Percentiles rank a stretch among this genome's conserved stretches.
These are phyloP conservation scores for Odocoileus hemionus DNA, from an alignment of 2,113 vertebrate species.

Conservation along the genomic window DNA sequence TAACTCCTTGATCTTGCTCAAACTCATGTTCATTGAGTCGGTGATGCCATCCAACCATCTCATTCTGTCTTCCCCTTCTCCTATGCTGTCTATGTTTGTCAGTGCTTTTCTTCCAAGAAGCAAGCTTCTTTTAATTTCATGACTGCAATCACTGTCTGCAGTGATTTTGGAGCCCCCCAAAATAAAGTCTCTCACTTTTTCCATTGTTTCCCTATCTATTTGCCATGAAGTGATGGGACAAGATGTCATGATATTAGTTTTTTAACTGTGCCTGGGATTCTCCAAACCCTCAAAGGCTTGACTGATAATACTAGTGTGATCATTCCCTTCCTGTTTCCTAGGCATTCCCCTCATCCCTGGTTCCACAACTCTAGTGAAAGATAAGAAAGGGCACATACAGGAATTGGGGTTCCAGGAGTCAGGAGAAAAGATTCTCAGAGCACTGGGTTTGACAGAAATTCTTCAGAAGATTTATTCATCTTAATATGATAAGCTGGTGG, in stretches of 20 bases:
- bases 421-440: not conserved
- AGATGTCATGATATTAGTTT: not conserved
- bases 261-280: not conserved
- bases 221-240: not conserved
- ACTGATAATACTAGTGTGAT: not conserved
- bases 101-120: too few relatives aligned
- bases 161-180: too few relatives aligned
- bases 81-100: too few relatives aligned
- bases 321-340: not conserved
- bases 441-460: not conserved
- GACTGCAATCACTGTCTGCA: too few relatives aligned
- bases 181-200: too few relatives aligned
- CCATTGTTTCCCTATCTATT: not conserved
- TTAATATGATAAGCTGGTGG: not conserved
- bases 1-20: not conserved
- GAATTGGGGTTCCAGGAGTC: not conserved
- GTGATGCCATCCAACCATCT: not conserved
- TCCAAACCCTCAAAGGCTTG: not conserved
- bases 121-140: too few relatives aligned
- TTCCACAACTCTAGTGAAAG: not conserved
- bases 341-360: not conserved
- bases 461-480: not conserved
- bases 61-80: not conserved
- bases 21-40: not conserved
- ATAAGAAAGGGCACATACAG: not conserved